Evolutionary conservation across 2,888 invertebrate species (phyloP), one percentile per base, ranked within the genome.

Genomic region (Maniola hyperantus): DNA sequence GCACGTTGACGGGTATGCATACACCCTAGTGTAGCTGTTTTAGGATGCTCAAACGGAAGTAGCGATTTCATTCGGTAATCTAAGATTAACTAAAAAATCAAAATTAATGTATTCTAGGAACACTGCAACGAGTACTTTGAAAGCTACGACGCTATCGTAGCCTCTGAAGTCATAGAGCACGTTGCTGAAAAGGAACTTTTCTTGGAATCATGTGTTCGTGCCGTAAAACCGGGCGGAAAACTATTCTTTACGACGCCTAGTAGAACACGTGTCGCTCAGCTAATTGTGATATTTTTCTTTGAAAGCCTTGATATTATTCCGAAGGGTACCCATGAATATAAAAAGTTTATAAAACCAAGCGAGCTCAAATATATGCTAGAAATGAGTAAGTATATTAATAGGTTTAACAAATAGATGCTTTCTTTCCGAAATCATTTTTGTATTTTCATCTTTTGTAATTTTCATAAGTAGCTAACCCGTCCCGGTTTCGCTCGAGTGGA

Each of bases 141-240:
- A 6, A 55, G 81, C 44, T 98, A 96, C 83, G 98, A 99, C 89
- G 97, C 94, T 0, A 94, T 99, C 1, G 94, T 98, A 0, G 94
- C 96, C 0, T 98, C 98, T 0, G 99, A 99, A 92, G 96, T 98
- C 0, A 89, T 98, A 69, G 98, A 99, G 83, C 98, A 99, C 89
- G 96, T 98, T 0, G 89, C 93, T 1, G 94, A 97, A 76, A 94
- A 96, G 73, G 93, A 94, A 15, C 74, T 92, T 0, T 97, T 98
- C 82, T 80, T 98, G 0, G 88, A 93, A 61, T 88, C 93, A 2
- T 96, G 96, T 79, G 89, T 95, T 6, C 87, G 93, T n/a, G 81
- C 95, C 0, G 83, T 96, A 0, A 96, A 95, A 86, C 95, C 95
- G 0, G 94, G 94, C 0, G 96, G 96, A 1, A 94, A 94, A 1